Percentiles rank a stretch among this genome's conserved stretches.
These are phyloP conservation scores for Bovichtus diacanthus DNA, from an alignment of 2,797 vertebrate species.

Conservation along the genomic window DNA sequence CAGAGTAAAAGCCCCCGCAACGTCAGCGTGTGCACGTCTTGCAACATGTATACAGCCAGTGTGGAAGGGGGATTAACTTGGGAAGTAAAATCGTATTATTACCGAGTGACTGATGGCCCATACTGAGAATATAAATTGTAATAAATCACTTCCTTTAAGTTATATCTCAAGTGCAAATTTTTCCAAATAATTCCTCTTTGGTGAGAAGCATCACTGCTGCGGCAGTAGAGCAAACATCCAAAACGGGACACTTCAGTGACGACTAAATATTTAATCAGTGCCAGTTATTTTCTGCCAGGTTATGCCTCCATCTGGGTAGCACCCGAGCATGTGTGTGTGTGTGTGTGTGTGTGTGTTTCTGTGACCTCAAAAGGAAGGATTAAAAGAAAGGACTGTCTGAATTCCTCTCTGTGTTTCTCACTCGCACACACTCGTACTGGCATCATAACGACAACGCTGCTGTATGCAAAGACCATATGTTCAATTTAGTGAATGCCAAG, in stretches of 20 bases:
- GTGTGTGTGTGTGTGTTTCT: conserved; percentile 22
- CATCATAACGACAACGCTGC: conserved; percentile 31
- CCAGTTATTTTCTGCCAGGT: conserved; percentile 72
- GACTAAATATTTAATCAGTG: conserved; percentile 75
- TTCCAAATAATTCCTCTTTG: conserved; percentile 40
- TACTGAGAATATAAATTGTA: neutral
- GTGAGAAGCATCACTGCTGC: conserved; percentile 34
- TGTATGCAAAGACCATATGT: conserved; percentile 67
- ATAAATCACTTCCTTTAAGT: neutral
- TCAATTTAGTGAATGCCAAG: conserved; percentile 37
- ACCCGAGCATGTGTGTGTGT: conserved; percentile 62
- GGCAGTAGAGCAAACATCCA: conserved; percentile 45
- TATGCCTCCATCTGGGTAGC: conserved; percentile 80
- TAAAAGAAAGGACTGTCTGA: conserved; percentile 54
- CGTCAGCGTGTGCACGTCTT: neutral
- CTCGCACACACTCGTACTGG: conserved; percentile 28
- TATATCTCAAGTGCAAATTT: conserved; percentile 13
- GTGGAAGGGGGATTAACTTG: neutral
- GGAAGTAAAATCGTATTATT: neutral
- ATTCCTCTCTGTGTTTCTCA: conserved; percentile 51
- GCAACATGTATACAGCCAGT: neutral
- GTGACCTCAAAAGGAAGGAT: conserved; percentile 62
- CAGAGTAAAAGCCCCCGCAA: neutral
- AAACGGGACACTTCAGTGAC: conserved; percentile 61
- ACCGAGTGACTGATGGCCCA: neutral